phyloP scores from a whole-genome alignment of 2,797 vertebrate genomes.

The Danio choprae region DNA sequence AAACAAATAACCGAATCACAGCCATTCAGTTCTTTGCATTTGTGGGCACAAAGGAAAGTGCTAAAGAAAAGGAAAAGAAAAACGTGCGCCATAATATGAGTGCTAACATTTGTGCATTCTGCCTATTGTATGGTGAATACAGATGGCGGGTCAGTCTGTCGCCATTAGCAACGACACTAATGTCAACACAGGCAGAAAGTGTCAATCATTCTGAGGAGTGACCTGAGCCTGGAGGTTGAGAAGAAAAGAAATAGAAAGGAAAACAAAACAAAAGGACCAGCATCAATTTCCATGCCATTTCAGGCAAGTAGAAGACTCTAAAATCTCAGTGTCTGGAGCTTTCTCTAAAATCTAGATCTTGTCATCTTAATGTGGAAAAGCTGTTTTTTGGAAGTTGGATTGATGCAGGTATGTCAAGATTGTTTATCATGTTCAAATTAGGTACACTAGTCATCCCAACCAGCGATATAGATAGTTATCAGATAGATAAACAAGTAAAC shows the following conservation, averaged over 20 bases:
- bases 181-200: constrained; percentile 14
- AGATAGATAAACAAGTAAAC: background rate
- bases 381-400: background rate
- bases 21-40: constrained; percentile 36
- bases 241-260: background rate
- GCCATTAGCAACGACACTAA: background rate
- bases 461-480: background rate
- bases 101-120: background rate
- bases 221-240: constrained; percentile 3
- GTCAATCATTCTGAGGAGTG: constrained; percentile 3
- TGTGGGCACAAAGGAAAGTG: constrained; percentile 18
- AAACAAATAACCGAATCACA: constrained; percentile 58
- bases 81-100: background rate
- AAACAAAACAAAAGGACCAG: background rate
- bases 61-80: background rate
- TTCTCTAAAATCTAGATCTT: background rate
- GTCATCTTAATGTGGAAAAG: background rate
- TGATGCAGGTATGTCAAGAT: background rate
- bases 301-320: background rate
- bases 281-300: background rate
- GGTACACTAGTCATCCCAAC: background rate
- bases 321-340: background rate
- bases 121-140: constrained; percentile 12
- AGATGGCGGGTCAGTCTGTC: constrained; percentile 8
- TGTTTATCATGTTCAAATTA: background rate